A percentile compares a stretch with the other conserved stretches of the same genome.
Evolutionary conservation across 1,140 invertebrate species (phyloP).

Genomic region (Ylistrum balloti): DNA sequence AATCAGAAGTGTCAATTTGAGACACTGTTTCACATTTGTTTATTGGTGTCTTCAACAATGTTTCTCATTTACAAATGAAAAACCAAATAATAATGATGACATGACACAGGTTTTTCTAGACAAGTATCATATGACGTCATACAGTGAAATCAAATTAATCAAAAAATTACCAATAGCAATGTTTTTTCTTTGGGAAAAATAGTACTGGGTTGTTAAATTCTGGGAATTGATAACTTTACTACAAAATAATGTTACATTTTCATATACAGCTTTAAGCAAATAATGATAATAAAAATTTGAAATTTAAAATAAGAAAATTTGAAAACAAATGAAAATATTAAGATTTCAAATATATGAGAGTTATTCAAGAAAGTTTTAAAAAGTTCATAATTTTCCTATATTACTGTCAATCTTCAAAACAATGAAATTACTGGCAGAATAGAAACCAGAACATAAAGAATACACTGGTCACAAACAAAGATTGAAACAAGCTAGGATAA

Average conservation of each 20-base stretch:
- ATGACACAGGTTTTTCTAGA: too few species aligned
- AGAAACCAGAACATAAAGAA: not conserved
- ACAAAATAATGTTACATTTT: not conserved
- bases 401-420: not conserved
- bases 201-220: not conserved
- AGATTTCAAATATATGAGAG: not conserved
- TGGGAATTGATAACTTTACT: not conserved
- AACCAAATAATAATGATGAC: too few species aligned
- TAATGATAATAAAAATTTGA: not conserved
- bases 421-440: not conserved
- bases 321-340: not conserved
- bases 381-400: not conserved
- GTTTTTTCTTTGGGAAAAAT: not conserved
- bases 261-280: not conserved
- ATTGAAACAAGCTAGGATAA: not conserved
- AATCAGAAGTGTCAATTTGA: too few species aligned
- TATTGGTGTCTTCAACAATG: too few species aligned
- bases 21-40: too few species aligned
- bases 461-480: constrained; percentile 1
- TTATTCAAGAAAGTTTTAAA: not conserved
- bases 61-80: too few species aligned
- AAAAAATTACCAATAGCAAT: not conserved
- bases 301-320: not conserved
- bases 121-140: constrained; percentile 17
- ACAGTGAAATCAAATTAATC: not conserved